phyloP scores from a whole-genome alignment of 2,797 vertebrate genomes.

The Squalus acanthias region DNA sequence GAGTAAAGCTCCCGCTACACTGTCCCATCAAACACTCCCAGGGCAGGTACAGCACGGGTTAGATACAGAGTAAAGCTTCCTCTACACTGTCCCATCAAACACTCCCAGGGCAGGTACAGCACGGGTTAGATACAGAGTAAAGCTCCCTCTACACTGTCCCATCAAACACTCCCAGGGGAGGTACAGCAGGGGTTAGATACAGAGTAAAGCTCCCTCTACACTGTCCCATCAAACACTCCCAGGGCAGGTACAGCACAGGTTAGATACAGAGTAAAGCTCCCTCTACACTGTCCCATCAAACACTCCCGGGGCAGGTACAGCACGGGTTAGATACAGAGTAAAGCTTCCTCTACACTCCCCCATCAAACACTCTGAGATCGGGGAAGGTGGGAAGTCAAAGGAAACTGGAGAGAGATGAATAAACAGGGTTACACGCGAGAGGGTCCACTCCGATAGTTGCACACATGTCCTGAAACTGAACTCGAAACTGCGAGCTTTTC shows the following conservation, averaged over 20 bases:
- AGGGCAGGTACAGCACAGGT: background rate
- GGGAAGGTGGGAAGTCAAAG: background rate
- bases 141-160: slow-evolving; percentile 8
- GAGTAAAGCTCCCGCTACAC: background rate
- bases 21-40: background rate
- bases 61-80: background rate
- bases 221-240: background rate
- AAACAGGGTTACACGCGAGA: slow-evolving; percentile 71
- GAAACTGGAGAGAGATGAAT: accelerated
- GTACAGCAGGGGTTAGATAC: background rate
- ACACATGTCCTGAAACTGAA: slow-evolving; percentile 98
- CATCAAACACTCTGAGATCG: background rate
- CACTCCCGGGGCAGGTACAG: background rate
- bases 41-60: background rate
- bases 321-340: background rate
- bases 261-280: background rate
- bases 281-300: background rate
- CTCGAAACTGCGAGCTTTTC: slow-evolving; percentile 79
- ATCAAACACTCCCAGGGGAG: background rate
- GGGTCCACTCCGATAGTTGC: slow-evolving; percentile 94
- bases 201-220: background rate
- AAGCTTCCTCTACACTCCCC: background rate
- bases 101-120: background rate
- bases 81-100: background rate
- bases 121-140: background rate